Conservation (phyloP, 2,888 invertebrate genomes). For the Agrotis ipsilon region DNA sequence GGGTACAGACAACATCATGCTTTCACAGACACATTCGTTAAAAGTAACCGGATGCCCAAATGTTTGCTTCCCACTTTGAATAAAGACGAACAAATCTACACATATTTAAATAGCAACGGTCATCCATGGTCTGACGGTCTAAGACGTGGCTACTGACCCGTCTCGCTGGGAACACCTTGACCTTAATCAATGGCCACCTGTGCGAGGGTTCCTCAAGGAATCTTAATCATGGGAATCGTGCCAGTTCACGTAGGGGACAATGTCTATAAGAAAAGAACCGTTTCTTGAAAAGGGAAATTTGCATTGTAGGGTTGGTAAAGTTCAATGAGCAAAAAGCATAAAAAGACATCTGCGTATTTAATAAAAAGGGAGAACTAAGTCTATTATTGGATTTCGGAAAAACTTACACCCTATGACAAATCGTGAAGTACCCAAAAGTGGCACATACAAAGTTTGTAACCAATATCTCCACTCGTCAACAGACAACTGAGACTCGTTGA, state of each 20-base stretch:
- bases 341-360: constrained; percentile 24
- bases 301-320: constrained; percentile 38
- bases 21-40: background rate
- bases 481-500: constrained; percentile 64
- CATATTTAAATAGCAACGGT: constrained; percentile 80
- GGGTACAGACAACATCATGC: background rate
- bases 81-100: constrained; percentile 57
- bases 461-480: constrained; percentile 55
- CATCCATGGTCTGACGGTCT: constrained; percentile 79
- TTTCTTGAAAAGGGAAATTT: constrained; percentile 41
- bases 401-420: constrained; percentile 18
- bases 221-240: constrained; percentile 88
- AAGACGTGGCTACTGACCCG: constrained; percentile 83
- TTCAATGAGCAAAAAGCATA: constrained; percentile 5
- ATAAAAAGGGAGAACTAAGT: background rate
- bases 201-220: constrained; percentile 82
- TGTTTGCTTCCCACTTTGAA: constrained; percentile 30
- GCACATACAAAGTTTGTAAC: constrained; percentile 39
- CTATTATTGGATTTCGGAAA: constrained; percentile 1
- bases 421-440: constrained; percentile 35
- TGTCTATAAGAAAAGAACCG: constrained; percentile 39
- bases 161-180: constrained; percentile 87
- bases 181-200: constrained; percentile 88
- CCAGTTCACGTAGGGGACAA: constrained; percentile 67
- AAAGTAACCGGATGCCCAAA: constrained; percentile 27